Conservation (phyloP, 2,888 invertebrate genomes). For the Lithophane semibrunnea region DNA sequence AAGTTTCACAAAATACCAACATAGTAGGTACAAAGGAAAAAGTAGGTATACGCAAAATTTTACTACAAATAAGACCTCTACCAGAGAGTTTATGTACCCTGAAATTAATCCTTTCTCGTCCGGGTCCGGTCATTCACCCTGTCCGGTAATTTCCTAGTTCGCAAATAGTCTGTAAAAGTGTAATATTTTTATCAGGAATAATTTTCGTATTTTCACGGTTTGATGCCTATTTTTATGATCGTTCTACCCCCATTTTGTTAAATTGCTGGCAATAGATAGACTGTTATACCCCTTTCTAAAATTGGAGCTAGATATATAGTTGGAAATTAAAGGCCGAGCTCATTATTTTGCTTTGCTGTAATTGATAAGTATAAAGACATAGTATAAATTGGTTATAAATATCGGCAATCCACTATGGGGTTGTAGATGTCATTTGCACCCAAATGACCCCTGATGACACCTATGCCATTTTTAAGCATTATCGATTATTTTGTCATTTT, state of each 20-base stretch:
- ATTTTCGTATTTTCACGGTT: constrained; percentile 33
- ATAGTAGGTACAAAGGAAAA: neutral
- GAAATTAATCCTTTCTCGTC: constrained; percentile 35
- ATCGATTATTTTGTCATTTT: too few relatives aligned
- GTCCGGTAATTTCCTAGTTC: neutral
- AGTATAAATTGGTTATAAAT: too few relatives aligned
- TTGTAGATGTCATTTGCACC: too few relatives aligned
- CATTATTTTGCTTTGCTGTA: neutral
- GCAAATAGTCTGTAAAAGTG: constrained; percentile 16
- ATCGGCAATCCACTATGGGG: too few relatives aligned
- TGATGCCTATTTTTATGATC: constrained; percentile 31
- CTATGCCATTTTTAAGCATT: too few relatives aligned
- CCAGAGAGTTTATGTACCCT: constrained; percentile 25
- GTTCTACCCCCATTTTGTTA: constrained; percentile 20
- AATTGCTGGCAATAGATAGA: neutral
- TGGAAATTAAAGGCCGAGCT: neutral
- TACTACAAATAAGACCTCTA: constrained; percentile 31
- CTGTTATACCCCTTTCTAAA: constrained; percentile 7
- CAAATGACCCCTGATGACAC: too few relatives aligned
- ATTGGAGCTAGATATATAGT: neutral
- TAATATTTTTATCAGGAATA: constrained; percentile 46
- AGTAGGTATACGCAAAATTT: neutral
- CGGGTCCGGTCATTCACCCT: constrained; percentile 30
- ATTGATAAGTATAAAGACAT: too few relatives aligned
- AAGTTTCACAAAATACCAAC: neutral